Evolutionary conservation across 2,113 vertebrate species (phyloP).

Genomic region (Ochotona princeps): DNA sequence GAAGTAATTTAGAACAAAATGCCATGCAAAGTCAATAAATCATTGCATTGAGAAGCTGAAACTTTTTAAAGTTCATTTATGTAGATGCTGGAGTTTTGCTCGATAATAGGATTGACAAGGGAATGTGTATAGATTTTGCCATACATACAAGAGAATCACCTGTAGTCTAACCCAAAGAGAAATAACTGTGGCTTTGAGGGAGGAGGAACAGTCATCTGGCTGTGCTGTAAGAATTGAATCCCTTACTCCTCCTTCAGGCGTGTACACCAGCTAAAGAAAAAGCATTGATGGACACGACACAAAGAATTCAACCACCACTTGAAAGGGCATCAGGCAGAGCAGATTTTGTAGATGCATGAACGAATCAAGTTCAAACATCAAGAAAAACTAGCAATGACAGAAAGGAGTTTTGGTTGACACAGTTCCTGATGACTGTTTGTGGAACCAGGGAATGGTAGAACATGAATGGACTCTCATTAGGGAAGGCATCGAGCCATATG

Average conservation of each 20-base stretch:
- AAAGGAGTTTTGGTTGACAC: not conserved
- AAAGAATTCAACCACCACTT: not conserved
- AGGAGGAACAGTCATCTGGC: not conserved
- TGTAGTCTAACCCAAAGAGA: not conserved
- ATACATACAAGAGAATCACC: not conserved
- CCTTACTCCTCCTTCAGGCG: rapidly evolving
- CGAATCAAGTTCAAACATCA: not conserved
- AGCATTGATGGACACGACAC: not conserved
- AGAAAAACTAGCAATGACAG: not conserved
- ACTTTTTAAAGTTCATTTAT: not conserved
- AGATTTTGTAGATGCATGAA: not conserved
- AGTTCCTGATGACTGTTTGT: rapidly evolving
- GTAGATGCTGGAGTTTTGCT: not conserved
- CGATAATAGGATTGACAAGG: not conserved
- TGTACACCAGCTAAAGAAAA: not conserved
- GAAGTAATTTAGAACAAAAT: conserved; percentile 9
- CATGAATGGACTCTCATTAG: not conserved
- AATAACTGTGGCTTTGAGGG: not conserved
- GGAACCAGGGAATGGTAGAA: not conserved
- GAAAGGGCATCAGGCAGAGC: not conserved
- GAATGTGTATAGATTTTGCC: not conserved
- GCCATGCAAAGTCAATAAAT: conserved; percentile 8
- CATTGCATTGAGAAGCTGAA: not conserved
- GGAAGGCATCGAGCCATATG: not conserved
- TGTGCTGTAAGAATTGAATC: not conserved